These are phyloP conservation scores for Cyrtonyx montezumae DNA, from an alignment of 2,113 vertebrate genomes.

Conservation along the genomic window DNA sequence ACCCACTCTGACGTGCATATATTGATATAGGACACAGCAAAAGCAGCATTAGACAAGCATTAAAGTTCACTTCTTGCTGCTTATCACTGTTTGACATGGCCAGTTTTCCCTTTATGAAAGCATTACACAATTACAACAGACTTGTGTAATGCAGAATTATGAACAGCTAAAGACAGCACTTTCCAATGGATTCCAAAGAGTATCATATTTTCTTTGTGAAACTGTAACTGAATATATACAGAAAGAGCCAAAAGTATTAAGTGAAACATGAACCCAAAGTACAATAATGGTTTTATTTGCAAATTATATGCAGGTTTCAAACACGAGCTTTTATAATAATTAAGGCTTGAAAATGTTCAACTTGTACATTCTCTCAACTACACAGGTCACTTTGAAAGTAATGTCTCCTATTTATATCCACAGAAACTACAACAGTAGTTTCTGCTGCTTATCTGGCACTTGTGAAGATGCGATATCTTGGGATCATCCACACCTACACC, in stretches of 20 bases:
- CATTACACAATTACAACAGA: background rate
- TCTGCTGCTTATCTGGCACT: background rate
- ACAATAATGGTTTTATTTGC: background rate
- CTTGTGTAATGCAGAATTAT: background rate
- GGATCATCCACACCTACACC: background rate
- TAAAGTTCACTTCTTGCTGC: background rate
- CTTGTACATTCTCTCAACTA: background rate
- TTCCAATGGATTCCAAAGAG: background rate
- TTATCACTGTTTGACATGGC: background rate
- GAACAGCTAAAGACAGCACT: background rate
- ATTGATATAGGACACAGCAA: background rate
- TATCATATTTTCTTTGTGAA: background rate
- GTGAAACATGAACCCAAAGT: background rate
- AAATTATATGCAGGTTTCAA: background rate
- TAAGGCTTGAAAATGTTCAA: background rate
- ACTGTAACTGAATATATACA: background rate
- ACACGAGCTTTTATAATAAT: background rate
- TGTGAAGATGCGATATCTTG: background rate
- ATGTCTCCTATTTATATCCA: background rate
- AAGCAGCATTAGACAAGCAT: background rate
- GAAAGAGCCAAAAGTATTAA: background rate
- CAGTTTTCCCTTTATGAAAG: background rate
- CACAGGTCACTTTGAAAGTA: background rate
- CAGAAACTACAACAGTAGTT: background rate
- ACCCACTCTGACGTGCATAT: slow-evolving; percentile 7